Percentiles rank a stretch among this genome's conserved stretches.
Evolutionary conservation across 2,888 invertebrate genomes (phyloP).

Genomic region (Auanema freiburgensis): DNA sequence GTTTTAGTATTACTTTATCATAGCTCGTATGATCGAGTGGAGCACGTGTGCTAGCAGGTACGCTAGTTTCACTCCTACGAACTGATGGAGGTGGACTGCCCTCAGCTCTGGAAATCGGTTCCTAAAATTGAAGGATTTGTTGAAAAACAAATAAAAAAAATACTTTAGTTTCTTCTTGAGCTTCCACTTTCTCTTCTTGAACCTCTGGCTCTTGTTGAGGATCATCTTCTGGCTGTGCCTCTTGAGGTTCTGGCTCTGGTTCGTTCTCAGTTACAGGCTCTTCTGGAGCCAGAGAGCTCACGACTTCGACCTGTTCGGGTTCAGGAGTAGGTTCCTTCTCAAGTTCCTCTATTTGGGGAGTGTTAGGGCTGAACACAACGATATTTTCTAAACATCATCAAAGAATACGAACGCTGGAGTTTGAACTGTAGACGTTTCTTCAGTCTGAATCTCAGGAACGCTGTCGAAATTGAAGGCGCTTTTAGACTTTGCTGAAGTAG

Average conservation of each 20-base stretch:
- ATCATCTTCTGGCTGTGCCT: constrained; percentile 21
- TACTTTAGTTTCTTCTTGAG: constrained; percentile 23
- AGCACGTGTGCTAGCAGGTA: constrained; percentile 42
- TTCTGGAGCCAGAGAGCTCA: constrained; percentile 4
- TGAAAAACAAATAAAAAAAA: too few species aligned
- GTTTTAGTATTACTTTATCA: constrained; percentile 24
- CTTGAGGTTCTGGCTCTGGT: constrained; percentile 34
- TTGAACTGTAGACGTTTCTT: constrained; percentile 23
- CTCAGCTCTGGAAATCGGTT: constrained; percentile 24
- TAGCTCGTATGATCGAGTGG: constrained; percentile 46
- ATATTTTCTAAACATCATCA: constrained; percentile 19
- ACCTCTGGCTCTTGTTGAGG: constrained; percentile 1
- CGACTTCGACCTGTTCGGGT: constrained; percentile 26
- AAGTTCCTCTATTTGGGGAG: constrained; percentile 35
- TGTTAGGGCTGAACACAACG: constrained; percentile 16
- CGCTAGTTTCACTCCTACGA: constrained; percentile 45
- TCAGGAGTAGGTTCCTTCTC: constrained; percentile 30
- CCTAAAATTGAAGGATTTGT: too few species aligned
- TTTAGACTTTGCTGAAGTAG: constrained; percentile 29
- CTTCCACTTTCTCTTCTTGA: constrained; percentile 14
- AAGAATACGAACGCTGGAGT: constrained; percentile 1
- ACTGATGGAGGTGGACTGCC: constrained; percentile 49
- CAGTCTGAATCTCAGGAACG: constrained; percentile 49
- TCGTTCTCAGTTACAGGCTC: constrained; percentile 38
- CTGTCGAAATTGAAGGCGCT: constrained; percentile 51